phyloP scores from a whole-genome alignment of 2,888 invertebrate genomes.

The Thelaira solivaga region DNA sequence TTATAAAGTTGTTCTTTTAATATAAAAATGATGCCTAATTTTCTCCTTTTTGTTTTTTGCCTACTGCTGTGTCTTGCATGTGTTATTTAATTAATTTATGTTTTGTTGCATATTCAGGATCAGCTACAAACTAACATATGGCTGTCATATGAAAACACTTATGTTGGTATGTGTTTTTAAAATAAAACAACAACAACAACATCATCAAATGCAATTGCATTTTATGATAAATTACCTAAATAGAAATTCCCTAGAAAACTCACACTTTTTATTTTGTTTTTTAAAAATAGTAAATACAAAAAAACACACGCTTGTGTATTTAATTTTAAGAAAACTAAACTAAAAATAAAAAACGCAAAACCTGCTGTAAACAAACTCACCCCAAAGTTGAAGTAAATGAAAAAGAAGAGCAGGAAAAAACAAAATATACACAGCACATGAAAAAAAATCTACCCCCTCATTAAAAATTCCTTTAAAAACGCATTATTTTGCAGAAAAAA shows the following conservation, averaged over 20 bases:
- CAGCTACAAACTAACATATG: conserved; percentile 39
- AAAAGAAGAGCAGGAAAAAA: no score
- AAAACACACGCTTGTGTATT: not conserved
- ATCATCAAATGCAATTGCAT: conserved; percentile 6
- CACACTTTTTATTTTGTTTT: not conserved
- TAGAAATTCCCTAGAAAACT: not conserved
- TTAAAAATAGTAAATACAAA: not conserved
- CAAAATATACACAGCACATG: not conserved
- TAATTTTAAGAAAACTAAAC: not conserved
- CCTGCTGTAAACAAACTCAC: conserved; percentile 55
- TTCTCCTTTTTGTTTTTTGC: conserved; percentile 3
- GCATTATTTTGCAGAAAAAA: conserved; percentile 57
- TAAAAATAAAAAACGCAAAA: conserved; percentile 20
- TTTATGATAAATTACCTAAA: no score
- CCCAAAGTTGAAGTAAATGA: conserved; percentile 37
- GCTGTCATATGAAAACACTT: conserved; percentile 40
- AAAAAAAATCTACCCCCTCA: conserved; percentile 57
- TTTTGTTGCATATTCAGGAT: conserved; percentile 25
- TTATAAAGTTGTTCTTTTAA: no score
- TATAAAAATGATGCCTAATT: not conserved
- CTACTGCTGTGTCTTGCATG: conserved; percentile 14
- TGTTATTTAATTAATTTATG: conserved; percentile 5
- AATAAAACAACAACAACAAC: no score
- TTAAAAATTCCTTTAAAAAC: conserved; percentile 57
- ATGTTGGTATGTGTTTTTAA: no score